These are phyloP conservation scores for Aphodius sticticus DNA, from an alignment of 2,888 invertebrate species.

Conservation along the genomic window DNA sequence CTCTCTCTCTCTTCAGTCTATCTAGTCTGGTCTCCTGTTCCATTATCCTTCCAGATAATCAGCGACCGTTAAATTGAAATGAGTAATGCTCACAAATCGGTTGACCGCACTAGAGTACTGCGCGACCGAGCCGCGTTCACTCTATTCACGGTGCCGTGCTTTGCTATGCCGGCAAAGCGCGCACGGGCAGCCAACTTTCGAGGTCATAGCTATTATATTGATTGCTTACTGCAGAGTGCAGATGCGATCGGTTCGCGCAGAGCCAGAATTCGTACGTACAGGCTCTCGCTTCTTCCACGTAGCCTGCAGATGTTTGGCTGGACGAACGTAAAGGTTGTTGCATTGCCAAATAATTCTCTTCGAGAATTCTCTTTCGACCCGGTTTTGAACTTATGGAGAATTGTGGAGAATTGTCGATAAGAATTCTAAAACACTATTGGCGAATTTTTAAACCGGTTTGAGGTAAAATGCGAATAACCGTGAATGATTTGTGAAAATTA, in stretches of 20 bases:
- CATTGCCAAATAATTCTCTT: no score
- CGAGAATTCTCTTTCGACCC: no score
- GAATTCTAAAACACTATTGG: no score
- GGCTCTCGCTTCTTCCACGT: no score
- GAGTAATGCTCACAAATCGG: constrained; percentile 16
- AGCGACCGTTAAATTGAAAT: constrained; percentile 25
- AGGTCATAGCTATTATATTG: constrained; percentile 49
- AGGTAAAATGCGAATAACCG: no score
- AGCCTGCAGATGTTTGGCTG: no score
- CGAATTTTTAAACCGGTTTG: no score
- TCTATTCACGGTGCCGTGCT: not conserved
- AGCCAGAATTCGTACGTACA: not conserved
- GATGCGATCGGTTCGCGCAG: constrained; percentile 42
- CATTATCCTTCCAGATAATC: not conserved
- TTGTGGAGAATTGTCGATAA: no score
- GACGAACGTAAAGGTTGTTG: no score
- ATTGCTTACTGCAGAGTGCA: constrained; percentile 44
- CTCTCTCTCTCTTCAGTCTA: not conserved
- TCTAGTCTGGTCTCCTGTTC: not conserved
- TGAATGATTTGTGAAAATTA: no score
- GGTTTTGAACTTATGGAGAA: no score
- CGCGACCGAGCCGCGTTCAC: not conserved
- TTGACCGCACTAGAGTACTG: constrained; percentile 14
- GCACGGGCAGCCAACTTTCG: constrained; percentile 38
- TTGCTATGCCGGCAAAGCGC: not conserved